Percentiles rank a stretch among this genome's conserved stretches.
These are phyloP conservation scores for Rhagoletis zephyria DNA, from an alignment of 1,140 invertebrate species.

Conservation along the genomic window DNA sequence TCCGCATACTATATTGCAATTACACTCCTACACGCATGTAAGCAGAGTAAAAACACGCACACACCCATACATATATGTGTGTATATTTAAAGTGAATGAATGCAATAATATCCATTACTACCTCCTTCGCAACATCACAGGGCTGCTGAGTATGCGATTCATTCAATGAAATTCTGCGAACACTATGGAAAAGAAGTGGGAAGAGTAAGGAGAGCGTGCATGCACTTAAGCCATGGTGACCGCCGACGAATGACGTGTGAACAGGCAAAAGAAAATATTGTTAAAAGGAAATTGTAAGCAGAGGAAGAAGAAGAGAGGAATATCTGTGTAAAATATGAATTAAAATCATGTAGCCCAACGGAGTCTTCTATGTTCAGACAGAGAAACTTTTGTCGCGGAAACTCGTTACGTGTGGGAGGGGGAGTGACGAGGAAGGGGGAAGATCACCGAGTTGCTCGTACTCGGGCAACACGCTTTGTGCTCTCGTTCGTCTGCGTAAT, in stretches of 20 bases:
- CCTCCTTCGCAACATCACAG: background rate
- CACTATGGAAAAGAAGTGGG: too few relatives aligned
- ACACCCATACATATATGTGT: background rate
- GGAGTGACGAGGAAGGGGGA: too few relatives aligned
- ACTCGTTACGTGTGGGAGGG: too few relatives aligned
- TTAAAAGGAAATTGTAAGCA: background rate
- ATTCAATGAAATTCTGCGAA: background rate
- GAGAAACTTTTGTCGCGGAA: too few relatives aligned
- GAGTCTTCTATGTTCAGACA: too few relatives aligned
- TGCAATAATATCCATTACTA: constrained; percentile 14
- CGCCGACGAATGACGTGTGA: background rate
- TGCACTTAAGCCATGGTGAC: constrained; percentile 4
- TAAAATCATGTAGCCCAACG: background rate
- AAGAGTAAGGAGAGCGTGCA: background rate
- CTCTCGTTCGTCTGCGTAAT: too few relatives aligned
- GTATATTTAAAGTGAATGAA: background rate
- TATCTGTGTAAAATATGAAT: background rate
- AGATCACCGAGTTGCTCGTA: too few relatives aligned
- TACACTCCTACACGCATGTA: background rate
- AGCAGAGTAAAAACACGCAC: background rate
- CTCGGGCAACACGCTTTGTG: too few relatives aligned
- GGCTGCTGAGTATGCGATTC: background rate
- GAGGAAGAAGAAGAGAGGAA: background rate
- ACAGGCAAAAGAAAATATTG: background rate
- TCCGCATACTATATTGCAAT: too few relatives aligned